Evolutionary conservation across 1,140 invertebrate species (phyloP).

Genomic region (Drosophila kikkawai): DNA sequence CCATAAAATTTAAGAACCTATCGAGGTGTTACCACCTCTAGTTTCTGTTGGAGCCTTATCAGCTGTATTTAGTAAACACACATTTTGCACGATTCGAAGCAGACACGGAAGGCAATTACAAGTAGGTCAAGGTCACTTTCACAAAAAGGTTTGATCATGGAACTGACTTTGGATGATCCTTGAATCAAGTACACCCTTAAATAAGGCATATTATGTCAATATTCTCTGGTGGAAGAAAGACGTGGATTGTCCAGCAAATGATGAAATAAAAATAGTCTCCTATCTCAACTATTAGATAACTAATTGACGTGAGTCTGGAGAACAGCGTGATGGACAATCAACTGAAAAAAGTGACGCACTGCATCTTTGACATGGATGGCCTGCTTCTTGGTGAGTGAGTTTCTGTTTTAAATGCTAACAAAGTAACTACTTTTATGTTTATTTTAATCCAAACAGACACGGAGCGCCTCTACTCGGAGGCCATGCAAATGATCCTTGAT

Average conservation of each 20-base stretch:
- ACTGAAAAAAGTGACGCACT: conserved; percentile 90
- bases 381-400: conserved; percentile 89
- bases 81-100: background rate
- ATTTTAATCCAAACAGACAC: conserved; percentile 88
- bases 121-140: conserved; percentile 35
- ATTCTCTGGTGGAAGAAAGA: background rate
- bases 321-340: conserved; percentile 4
- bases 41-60: background rate
- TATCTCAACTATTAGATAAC: conserved; percentile 35
- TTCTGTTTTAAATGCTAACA: conserved; percentile 35
- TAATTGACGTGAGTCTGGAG: background rate
- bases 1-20: background rate
- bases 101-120: conserved; percentile 23
- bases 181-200: conserved; percentile 1
- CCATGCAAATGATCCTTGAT: conserved; percentile 88
- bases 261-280: conserved; percentile 1
- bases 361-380: conserved; percentile 95
- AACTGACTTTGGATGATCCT: background rate
- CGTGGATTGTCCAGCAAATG: background rate
- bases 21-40: background rate
- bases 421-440: background rate
- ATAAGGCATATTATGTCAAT: background rate
- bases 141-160: background rate
- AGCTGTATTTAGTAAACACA: conserved; percentile 10
- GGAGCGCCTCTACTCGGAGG: conserved; percentile 90